Percentiles rank a stretch among this genome's conserved stretches.
Conservation (phyloP, 2,888 invertebrate species). For the Aphodius granarius region DNA sequence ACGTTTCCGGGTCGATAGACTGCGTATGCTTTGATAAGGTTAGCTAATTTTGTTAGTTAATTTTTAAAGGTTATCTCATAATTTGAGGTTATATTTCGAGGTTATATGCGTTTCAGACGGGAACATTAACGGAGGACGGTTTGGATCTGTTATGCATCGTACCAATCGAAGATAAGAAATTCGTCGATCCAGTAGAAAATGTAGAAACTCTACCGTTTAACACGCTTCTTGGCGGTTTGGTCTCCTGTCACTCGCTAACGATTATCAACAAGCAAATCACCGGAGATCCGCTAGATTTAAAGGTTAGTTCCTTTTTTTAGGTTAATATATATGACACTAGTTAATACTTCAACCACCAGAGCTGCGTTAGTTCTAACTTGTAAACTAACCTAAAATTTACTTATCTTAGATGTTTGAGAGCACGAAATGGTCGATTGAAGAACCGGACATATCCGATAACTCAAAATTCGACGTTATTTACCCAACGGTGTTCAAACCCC, state of each 20-base stretch:
- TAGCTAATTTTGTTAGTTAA: slow-evolving; percentile 24
- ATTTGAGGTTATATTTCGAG: background rate
- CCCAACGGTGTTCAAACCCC: slow-evolving; percentile 81
- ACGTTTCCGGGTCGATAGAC: slow-evolving; percentile 87
- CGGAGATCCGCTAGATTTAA: slow-evolving; percentile 94
- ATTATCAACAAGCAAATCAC: slow-evolving; percentile 83
- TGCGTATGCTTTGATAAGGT: slow-evolving; percentile 93
- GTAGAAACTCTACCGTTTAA: slow-evolving; percentile 56
- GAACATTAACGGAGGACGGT: slow-evolving; percentile 95
- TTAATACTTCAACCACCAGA: too few species aligned
- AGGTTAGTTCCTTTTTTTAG: slow-evolving; percentile 54
- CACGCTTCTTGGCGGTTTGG: slow-evolving; percentile 70
- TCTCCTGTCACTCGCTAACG: slow-evolving; percentile 91
- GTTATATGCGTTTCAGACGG: slow-evolving; percentile 67
- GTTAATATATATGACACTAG: too few species aligned
- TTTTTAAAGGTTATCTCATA: slow-evolving; percentile 4
- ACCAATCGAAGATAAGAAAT: slow-evolving; percentile 58
- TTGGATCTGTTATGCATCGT: slow-evolving; percentile 93
- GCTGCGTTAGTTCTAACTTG: too few species aligned
- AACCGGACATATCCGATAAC: slow-evolving; percentile 81
- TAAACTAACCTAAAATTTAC: background rate
- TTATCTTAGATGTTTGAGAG: slow-evolving; percentile 85
- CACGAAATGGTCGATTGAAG: slow-evolving; percentile 88
- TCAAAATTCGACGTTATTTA: slow-evolving; percentile 85
- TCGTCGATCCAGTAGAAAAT: slow-evolving; percentile 55